Conservation (phyloP, 2,113 vertebrate genomes). For the Pelvicachromis taeniatus region DNA sequence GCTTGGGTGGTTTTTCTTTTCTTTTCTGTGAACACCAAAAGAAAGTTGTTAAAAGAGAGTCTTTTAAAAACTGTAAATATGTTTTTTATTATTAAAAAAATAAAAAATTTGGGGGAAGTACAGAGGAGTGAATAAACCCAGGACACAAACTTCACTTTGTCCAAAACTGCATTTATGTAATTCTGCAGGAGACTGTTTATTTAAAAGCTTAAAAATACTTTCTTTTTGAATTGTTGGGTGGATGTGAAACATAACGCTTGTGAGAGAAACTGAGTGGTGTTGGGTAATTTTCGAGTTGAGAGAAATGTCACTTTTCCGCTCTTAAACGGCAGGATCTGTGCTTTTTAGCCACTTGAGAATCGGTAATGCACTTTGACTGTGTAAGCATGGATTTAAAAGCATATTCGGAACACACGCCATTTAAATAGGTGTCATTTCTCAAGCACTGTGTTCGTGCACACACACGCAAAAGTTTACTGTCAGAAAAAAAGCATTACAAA, state of each 20-base stretch:
- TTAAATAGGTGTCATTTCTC: slow-evolving; percentile 34
- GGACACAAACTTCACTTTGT: not conserved
- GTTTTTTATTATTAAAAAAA: not conserved
- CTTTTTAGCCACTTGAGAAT: slow-evolving; percentile 47
- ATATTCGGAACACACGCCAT: slow-evolving; percentile 31
- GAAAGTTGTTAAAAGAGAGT: not conserved
- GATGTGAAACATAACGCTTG: not conserved
- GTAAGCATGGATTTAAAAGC: slow-evolving; percentile 47
- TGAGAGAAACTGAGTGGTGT: not conserved
- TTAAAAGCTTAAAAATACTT: not conserved
- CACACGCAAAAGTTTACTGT: not conserved
- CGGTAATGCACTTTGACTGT: slow-evolving; percentile 27
- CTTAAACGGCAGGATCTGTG: slow-evolving; percentile 19
- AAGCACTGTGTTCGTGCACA: not conserved
- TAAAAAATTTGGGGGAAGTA: not conserved
- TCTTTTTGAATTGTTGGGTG: not conserved
- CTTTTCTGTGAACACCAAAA: not conserved
- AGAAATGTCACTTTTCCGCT: slow-evolving; percentile 38
- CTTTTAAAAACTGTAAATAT: not conserved
- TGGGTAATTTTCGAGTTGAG: slow-evolving; percentile 27
- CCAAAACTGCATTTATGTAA: not conserved
- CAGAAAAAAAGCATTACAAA: not conserved
- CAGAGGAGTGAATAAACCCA: not conserved
- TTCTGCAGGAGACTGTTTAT: not conserved
- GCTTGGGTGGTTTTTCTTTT: not conserved